Conservation (phyloP, 2,888 invertebrate species). For the Arge pagana region DNA sequence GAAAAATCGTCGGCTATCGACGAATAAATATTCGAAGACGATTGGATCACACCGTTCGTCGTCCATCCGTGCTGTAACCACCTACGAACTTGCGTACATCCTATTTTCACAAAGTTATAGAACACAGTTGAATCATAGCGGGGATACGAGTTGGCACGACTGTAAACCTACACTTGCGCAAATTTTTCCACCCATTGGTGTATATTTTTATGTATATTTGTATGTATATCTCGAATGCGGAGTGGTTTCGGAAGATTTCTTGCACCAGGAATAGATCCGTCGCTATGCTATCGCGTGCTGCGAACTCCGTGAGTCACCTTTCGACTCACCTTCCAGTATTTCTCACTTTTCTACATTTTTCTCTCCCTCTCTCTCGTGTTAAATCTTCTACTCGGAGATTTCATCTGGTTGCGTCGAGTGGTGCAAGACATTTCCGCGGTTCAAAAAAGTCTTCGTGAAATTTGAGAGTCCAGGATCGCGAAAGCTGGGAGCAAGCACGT, state of each 20-base stretch:
- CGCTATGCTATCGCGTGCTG: constrained; percentile 42
- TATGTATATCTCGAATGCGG: background rate
- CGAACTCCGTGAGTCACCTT: constrained; percentile 42
- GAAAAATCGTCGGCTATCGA: no score
- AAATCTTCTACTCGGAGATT: background rate
- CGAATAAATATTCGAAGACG: no score
- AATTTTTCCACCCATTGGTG: background rate
- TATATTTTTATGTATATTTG: background rate
- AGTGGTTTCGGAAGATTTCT: constrained; percentile 33
- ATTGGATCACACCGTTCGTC: no score
- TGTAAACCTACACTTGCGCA: background rate
- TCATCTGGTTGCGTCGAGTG: background rate
- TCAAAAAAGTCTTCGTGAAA: background rate
- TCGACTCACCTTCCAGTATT: constrained; percentile 44
- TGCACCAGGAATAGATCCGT: constrained; percentile 45
- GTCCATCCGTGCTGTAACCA: no score
- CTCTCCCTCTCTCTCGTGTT: no score
- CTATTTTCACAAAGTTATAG: no score
- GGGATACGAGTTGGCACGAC: no score
- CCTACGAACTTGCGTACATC: no score
- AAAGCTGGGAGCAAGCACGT: no score
- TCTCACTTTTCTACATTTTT: constrained; percentile 45
- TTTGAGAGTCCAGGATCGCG: background rate
- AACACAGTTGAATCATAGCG: constrained; percentile 14
- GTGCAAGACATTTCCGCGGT: background rate